These are phyloP conservation scores for Bovichtus variegatus DNA, from an alignment of 2,797 vertebrate species.

Conservation along the genomic window DNA sequence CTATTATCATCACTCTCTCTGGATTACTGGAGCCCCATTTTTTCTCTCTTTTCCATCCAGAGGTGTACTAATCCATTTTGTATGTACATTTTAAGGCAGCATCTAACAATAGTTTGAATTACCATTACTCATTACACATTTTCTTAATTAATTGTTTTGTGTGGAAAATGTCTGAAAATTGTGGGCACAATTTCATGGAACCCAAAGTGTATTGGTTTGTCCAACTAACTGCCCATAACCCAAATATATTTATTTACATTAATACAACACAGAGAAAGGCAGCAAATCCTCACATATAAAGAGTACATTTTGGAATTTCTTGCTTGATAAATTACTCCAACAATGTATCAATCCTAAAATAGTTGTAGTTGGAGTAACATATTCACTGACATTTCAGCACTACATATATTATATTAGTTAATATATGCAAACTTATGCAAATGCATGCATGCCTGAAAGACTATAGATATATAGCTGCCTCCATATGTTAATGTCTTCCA, in stretches of 20 bases:
- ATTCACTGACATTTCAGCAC: conserved; percentile 8
- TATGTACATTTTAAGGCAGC: neutral
- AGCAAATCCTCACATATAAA: neutral
- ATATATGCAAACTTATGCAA: conserved; percentile 42
- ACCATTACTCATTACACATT: neutral
- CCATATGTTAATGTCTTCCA: conserved; percentile 21
- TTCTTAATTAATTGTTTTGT: neutral
- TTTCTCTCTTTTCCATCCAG: conserved; percentile 7
- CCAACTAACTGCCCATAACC: neutral
- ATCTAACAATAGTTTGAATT: neutral
- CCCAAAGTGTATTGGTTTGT: neutral
- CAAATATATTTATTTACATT: neutral
- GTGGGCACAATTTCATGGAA: neutral
- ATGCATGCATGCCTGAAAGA: conserved; percentile 4
- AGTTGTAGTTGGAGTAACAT: neutral
- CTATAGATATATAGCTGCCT: conserved; percentile 12
- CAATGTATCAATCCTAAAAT: conserved; percentile 11
- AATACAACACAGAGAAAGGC: neutral
- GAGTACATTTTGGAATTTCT: neutral
- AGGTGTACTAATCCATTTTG: conserved; percentile 1
- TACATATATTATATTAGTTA: conserved; percentile 19
- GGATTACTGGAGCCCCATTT: conserved; percentile 47
- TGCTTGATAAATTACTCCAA: neutral
- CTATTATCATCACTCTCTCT: conserved; percentile 53
- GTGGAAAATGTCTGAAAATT: neutral